phyloP scores from a whole-genome alignment of 2,113 vertebrate species.

The Blennius ocellaris region DNA sequence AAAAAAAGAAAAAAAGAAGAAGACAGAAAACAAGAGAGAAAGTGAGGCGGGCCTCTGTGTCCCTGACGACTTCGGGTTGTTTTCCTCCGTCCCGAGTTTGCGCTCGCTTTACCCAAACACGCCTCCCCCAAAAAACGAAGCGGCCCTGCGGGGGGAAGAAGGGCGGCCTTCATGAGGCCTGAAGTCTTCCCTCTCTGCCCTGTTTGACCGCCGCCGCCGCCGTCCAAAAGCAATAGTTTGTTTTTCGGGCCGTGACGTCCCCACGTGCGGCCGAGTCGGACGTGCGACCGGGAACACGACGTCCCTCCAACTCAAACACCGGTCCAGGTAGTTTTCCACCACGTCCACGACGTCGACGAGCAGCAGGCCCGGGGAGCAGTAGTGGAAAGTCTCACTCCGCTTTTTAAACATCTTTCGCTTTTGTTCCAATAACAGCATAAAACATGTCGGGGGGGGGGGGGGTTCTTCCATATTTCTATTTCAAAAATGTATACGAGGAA shows the following conservation, averaged over 20 bases:
- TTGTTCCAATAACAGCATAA: too few species aligned
- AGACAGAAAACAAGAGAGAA: slow-evolving; percentile 7
- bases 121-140: slow-evolving; percentile 78
- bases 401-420: too few species aligned
- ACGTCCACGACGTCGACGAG: neutral
- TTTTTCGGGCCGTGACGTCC: slow-evolving; percentile 75
- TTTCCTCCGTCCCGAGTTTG: slow-evolving; percentile 58
- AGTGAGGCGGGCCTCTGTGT: slow-evolving; percentile 11
- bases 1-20: too few species aligned
- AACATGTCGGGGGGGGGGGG: too few species aligned
- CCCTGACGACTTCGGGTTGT: slow-evolving; percentile 45
- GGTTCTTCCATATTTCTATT: too few species aligned
- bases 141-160: slow-evolving; percentile 54
- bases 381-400: too few species aligned
- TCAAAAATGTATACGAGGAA: too few species aligned
- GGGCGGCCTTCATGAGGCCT: slow-evolving; percentile 66
- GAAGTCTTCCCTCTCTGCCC: slow-evolving; percentile 57
- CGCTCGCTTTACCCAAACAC: slow-evolving; percentile 64
- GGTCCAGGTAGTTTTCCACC: slow-evolving; percentile 69
- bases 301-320: slow-evolving; percentile 73
- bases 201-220: slow-evolving; percentile 75
- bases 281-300: slow-evolving; percentile 22
- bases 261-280: slow-evolving; percentile 23
- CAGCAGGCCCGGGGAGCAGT: slow-evolving; percentile 19
- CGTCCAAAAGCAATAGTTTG: slow-evolving; percentile 83